Evolutionary conservation across 2,888 invertebrate species (phyloP), one percentile per base, ranked within the genome.

Genomic region (Netelia virgata): DNA sequence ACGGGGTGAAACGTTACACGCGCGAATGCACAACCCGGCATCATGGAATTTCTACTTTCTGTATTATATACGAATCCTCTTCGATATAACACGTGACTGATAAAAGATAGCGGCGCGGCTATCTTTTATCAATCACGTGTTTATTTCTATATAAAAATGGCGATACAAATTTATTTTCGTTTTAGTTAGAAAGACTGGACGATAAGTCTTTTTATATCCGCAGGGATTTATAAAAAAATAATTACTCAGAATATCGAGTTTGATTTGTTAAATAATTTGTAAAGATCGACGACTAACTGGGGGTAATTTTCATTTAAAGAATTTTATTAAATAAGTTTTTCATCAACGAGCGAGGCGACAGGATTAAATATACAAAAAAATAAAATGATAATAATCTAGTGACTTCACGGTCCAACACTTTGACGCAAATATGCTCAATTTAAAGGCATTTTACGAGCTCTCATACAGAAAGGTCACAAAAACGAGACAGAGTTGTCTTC

Each of bases 41-140:
- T 70, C 72, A 64, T 69, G 59, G 59, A 64, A 66, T 77, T 77
- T 76, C 64, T 43, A 18, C 20, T 9, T 59, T 59, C 59, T 57
- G 18, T 66, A 36, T 50, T 43, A 76, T 50, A 41, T 36, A 61
- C 70, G 70, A 53, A 73, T 50, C 10, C n/a, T 16, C 77, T 8
- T 36, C 6, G 36, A 36, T 5, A 36, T 36, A 36, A 36, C 36
- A 36, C 36, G 36, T 36, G 36, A 36, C 36, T 36, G 36, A 36
- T 36, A 36, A 36, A 36, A 36, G 36, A 36, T 36, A 36, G 36
- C 36, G 5, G 5, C 36, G 5, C 36, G 36, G 36, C 36, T 6
- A 36, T 36, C 8, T 36, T 36, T 36, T 36, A 36, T 36, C 36
- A 36, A 36, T 36, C 36, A 6, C 36, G 6, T 6, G 36, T 36